Base-by-base conservation (phyloP, 1,140 invertebrate genomes). In the Drosophila rhopaloa region DNA sequence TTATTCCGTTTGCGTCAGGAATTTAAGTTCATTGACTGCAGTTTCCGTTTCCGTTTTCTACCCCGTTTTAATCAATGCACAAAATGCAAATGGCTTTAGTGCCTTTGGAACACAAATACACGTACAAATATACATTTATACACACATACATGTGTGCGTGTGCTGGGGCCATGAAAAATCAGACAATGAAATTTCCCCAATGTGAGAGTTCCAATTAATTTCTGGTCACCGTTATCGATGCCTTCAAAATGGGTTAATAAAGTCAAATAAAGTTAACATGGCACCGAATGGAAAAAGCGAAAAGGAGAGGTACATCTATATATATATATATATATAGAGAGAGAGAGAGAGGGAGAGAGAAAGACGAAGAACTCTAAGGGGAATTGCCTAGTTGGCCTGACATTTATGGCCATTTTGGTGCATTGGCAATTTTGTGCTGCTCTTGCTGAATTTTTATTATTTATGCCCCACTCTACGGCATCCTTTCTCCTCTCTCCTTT, bases 141-240 rank as follows among this genome's bases (percentile, higher is more conserved):
- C 11, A 50, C 10, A 35, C 11, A 24, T 46, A 19, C 24, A 11
- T 19, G 10, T 47, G 43, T 41, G 29, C 50, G 29, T 63, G 19
- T 41, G 35, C 29, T 43, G 55, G 47, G 44, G 48, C 73, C 56
- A 60, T 68, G 70, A 73, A 71, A 78, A 78, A 78, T 78, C 72
- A 65, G 47, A 66, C 67, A 78, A 72, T 44, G 75, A 53, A 72
- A 74, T 68, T 77, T 82, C 65, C 65, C 70, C 77, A 88, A 79
- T 79, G 70, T 76, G 70, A 82, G 66, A 88, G 82, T 79, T 82
- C 83, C 82, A 86, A 86, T 86, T 86, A 86, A 88, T 86, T 86
- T 86, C 68, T 86, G 82, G 82, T 86, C 74, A 86, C 74, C 65
- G 75, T 76, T 86, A 67, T 63, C 61, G 73, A 76, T 68, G 79